Percentiles rank a stretch among this genome's conserved stretches.
phyloP scores from a whole-genome alignment of 2,888 invertebrate species.

The Drosophila mercatorum region DNA sequence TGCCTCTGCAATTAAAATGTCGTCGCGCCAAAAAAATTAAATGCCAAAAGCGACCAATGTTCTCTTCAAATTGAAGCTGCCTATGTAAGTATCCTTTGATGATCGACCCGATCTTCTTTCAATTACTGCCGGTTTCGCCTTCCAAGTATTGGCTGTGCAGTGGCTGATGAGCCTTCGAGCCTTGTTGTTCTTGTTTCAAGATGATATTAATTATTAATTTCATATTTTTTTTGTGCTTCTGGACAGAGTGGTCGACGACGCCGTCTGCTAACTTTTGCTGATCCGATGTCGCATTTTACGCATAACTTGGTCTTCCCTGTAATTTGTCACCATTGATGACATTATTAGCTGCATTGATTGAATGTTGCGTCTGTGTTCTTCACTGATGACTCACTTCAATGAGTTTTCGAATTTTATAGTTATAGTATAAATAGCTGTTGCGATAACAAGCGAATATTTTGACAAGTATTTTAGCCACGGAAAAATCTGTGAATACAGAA shows the following conservation, averaged over 20 bases:
- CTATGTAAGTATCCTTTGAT: constrained; percentile 17
- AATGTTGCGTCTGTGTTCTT: constrained; percentile 1
- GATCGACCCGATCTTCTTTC: constrained; percentile 36
- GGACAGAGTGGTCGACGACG: constrained; percentile 11
- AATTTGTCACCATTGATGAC: constrained; percentile 61
- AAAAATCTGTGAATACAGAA: no score
- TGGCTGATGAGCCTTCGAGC: constrained; percentile 5
- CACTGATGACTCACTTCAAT: constrained; percentile 11
- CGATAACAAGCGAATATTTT: no score
- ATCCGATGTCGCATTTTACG: constrained; percentile 51
- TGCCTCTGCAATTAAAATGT: constrained; percentile 64
- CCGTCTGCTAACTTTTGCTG: constrained; percentile 23
- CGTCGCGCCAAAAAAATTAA: constrained; percentile 34
- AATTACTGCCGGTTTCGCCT: constrained; percentile 49
- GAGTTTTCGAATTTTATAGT: no score
- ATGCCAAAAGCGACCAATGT: constrained; percentile 12
- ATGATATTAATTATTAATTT: constrained; percentile 69
- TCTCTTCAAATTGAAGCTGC: constrained; percentile 10
- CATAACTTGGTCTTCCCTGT: constrained; percentile 47
- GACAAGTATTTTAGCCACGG: no score
- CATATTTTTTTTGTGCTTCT: constrained; percentile 50
- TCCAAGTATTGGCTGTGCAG: constrained; percentile 11
- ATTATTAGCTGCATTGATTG: constrained; percentile 47
- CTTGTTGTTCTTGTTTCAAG: constrained; percentile 23
- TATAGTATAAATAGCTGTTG: no score